A percentile compares a stretch with the other conserved stretches of the same genome.
Conservation (phyloP, 2,888 invertebrate genomes). For the Ochropleura leucogaster region DNA sequence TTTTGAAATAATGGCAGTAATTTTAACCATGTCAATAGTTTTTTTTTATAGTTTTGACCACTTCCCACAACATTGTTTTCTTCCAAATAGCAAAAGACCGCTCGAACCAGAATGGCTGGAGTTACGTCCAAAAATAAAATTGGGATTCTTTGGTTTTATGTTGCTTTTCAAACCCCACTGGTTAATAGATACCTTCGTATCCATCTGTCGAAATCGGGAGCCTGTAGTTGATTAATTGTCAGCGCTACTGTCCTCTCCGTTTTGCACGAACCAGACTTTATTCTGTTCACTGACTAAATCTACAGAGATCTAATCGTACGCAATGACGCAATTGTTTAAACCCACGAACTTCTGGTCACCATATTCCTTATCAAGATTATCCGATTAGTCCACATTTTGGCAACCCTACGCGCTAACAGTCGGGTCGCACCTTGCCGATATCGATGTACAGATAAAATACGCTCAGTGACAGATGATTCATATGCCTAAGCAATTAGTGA, state of each 20-base stretch:
- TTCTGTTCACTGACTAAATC: not conserved
- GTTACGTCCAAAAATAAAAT: not conserved
- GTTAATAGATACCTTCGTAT: not conserved
- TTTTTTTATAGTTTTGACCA: not conserved
- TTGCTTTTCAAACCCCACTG: not conserved
- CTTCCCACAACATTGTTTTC: not conserved
- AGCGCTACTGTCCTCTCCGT: not conserved
- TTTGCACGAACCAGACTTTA: not conserved
- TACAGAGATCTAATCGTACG: constrained; percentile 13
- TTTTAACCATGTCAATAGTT: not conserved
- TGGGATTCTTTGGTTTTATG: not conserved
- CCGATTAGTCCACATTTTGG: constrained; percentile 35
- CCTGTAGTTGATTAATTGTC: too few species aligned
- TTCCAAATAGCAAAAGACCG: not conserved
- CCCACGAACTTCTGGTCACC: constrained; percentile 25
- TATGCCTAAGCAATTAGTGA: constrained; percentile 60
- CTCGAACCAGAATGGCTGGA: not conserved
- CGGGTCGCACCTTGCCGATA: constrained; percentile 62
- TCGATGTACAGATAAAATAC: constrained; percentile 51
- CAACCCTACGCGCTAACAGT: constrained; percentile 46
- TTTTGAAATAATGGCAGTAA: not conserved
- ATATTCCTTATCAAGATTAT: constrained; percentile 30
- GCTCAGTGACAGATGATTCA: constrained; percentile 65
- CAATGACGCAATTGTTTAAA: constrained; percentile 23
- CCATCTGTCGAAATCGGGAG: not conserved